A percentile compares a stretch with the other conserved stretches of the same genome.
Conservation (phyloP, 2,888 invertebrate genomes). For the Erebia aethiops region DNA sequence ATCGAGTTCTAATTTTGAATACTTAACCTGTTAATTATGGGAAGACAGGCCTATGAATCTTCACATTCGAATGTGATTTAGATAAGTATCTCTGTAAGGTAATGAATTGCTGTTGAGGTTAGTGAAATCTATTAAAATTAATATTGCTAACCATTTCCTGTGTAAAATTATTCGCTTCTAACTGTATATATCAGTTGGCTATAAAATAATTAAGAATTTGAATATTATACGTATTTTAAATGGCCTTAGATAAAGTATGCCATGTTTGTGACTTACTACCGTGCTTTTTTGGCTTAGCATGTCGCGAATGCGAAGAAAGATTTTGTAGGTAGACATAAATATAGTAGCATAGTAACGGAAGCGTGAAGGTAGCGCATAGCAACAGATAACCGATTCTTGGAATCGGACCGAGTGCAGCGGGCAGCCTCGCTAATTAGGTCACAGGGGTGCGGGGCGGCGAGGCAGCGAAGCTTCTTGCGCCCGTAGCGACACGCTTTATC, state of each 20-base stretch:
- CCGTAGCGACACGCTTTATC: no score
- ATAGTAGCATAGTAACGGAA: no score
- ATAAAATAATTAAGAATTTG: conserved; percentile 12
- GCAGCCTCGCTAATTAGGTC: no score
- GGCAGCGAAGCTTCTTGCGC: no score
- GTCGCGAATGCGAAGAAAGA: no score
- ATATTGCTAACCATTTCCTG: conserved; percentile 40
- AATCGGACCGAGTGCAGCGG: no score
- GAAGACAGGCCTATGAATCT: conserved; percentile 27
- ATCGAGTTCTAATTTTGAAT: conserved; percentile 25
- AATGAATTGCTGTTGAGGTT: conserved; percentile 21
- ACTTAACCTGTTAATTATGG: conserved; percentile 35
- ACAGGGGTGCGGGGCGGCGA: no score
- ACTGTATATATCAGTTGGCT: conserved; percentile 20
- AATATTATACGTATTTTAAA: conserved; percentile 18
- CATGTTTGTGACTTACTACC: no score
- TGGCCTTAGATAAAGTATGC: neutral
- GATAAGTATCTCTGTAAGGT: conserved; percentile 30
- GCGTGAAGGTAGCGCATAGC: no score
- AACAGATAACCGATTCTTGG: no score
- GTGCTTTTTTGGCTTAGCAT: no score
- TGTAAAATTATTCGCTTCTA: conserved; percentile 27
- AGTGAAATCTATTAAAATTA: conserved; percentile 34
- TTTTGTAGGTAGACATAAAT: no score
- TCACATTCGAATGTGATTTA: conserved; percentile 33